Base-by-base conservation (phyloP, 2,888 invertebrate genomes). In the Diachrysia chrysitis region DNA sequence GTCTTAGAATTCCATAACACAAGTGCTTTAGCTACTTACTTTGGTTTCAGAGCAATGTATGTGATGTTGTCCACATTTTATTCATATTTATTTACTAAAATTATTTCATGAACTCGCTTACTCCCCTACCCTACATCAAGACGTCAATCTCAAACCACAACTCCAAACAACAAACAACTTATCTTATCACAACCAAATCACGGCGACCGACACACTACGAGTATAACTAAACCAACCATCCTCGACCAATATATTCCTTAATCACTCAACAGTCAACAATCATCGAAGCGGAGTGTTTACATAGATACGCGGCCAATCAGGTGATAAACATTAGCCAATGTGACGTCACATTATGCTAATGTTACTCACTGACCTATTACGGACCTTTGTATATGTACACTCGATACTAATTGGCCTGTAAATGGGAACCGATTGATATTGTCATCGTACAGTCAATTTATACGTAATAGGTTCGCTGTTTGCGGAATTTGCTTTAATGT, bases 221-320 rank as follows among this genome's bases (percentile, higher is more conserved):
- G 25, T 23, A 48, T 37, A 37, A 46, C 58, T 60, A 74, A 78
- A 46, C n/a, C 19, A 73, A 63, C 74, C 59, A 25, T 42, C 57
- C 25, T 58, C 42, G 12, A 10, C 19, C 48, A 67, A 73, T 74
- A 56, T 60, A 58, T 63, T 73, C 78, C 74, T 78, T 82, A 79
- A 79, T 82, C 79, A 79, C 79, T 75, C 48, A 69, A 76, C 71
- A 74, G 82, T 80, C 80, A 82, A 80, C 80, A 82, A 69, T 67
- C 61, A 60, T 69, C 67, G 37, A 23, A 60, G 37, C 62, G 57
- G 65, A 66, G 74, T 80, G 81, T 85, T 84, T 83, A 80, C 85
- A 85, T 85, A 84, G 84, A 84, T 81, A 83, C 60, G 83, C 67
- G 72, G 66, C 66, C 80, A 80, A 79, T 80, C 80, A 80, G 74